phyloP scores from a whole-genome alignment of 2,888 invertebrate species.

The Cheilosia soror region DNA sequence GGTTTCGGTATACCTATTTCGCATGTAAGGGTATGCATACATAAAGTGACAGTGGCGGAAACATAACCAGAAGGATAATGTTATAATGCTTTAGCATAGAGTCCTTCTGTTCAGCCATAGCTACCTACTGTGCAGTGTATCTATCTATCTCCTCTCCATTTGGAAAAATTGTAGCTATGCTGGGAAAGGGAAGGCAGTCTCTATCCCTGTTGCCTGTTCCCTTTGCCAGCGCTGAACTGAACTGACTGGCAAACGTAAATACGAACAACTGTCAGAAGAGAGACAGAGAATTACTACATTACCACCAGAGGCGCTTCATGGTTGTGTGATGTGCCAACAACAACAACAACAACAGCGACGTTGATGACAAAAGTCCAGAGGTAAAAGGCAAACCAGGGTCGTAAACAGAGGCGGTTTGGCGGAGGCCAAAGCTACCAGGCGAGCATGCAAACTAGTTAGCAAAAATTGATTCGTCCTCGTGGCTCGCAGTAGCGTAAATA shows the following conservation, averaged over 20 bases:
- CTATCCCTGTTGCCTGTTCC: no score
- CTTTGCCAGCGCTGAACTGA: conserved; percentile 11
- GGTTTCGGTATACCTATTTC: conserved; percentile 61
- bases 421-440: conserved; percentile 74
- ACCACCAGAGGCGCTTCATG: conserved; percentile 38
- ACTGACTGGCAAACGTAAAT: conserved; percentile 69
- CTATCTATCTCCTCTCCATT: conserved; percentile 1
- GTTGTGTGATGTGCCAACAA: conserved; percentile 6
- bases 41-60: conserved; percentile 81
- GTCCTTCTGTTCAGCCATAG: conserved; percentile 76
- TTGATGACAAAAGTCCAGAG: conserved; percentile 4
- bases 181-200: not conserved
- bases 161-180: not conserved
- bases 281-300: conserved; percentile 57
- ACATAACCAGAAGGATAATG: conserved; percentile 83
- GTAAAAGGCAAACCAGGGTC: conserved; percentile 43
- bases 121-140: conserved; percentile 1
- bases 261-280: conserved; percentile 60
- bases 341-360: conserved; percentile 7
- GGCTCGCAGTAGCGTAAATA: conserved; percentile 26
- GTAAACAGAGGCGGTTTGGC: conserved; percentile 50
- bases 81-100: conserved; percentile 82
- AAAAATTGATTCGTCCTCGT: conserved; percentile 46
- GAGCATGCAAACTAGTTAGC: conserved; percentile 52
- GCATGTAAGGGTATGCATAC: conserved; percentile 72